Evolutionary conservation across 2,888 invertebrate genomes (phyloP), one percentile per base, ranked within the genome.

Genomic region (Acanthacorydalis orientalis): DNA sequence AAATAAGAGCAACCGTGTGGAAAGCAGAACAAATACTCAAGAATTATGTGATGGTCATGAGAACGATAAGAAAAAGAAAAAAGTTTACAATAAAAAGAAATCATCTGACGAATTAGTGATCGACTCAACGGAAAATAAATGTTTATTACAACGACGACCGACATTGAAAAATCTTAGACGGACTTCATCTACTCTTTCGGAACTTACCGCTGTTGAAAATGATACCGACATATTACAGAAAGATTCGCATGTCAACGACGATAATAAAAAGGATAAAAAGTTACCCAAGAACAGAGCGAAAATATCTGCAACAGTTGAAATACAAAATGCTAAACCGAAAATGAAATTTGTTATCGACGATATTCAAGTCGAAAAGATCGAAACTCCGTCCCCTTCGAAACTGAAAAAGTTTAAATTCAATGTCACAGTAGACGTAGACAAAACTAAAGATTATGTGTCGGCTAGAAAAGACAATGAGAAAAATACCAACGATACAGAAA

Each of bases 331-430:
- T 23, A 63, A 59, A 49, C 65, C 68, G 32, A 61, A 56, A 44
- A 59, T 75, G 31, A 77, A 75, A 60, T 72, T 72, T 52, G 64
- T 69, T 46, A 64, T 77, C 34, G 74, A 75, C 57, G 69, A 76
- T 56, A 64, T 75, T 7, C 68, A 68, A 31, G 74, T 81, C 12
- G 77, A 78, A 60, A 78, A 78, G 64, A 70, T 68, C 44, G 67
- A 62, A 64, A 48, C 51, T 7, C 35, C 51, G 23, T 57, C 56
- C 46, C 54, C 52, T 1, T 48, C 49, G 12, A 32, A 32, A 23
- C 4, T 23, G 31, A 37, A 38, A n/a, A 64, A 61, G 50, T 61
- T 64, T 34, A 63, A 60, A 49, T 61, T 62, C 43, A 64, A 64
- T 52, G 62, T 65, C n/a, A 59, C 57, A n/a, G 62, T 64, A 10